phyloP scores from a whole-genome alignment of 1,140 invertebrate species.

The Aphaenogaster floridana region DNA sequence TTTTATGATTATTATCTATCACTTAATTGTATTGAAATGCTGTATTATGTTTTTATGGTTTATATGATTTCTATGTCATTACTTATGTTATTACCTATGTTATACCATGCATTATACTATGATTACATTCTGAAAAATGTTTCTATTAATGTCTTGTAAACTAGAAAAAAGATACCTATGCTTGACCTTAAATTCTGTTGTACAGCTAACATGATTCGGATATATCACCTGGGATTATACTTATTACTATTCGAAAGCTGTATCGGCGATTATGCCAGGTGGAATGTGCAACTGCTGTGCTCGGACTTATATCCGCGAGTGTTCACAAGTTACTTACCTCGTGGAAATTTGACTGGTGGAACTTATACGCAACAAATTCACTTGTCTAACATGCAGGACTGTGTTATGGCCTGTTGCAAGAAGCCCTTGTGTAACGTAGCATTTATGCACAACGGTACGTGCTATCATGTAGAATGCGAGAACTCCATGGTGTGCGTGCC shows the following conservation, averaged over 20 bases:
- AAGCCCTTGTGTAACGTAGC: constrained; percentile 92
- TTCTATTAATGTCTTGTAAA: constrained; percentile 29
- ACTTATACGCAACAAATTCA: constrained; percentile 88
- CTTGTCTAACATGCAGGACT: constrained; percentile 88
- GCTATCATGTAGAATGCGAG: constrained; percentile 92
- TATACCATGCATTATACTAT: not conserved
- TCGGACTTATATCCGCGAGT: constrained; percentile 79
- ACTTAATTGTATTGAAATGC: not conserved
- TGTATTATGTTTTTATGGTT: not conserved
- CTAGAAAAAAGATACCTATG: not conserved
- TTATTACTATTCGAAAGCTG: constrained; percentile 78
- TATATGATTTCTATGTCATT: not conserved
- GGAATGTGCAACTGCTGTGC: constrained; percentile 81
- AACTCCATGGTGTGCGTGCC: constrained; percentile 91
- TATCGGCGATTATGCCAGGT: constrained; percentile 77
- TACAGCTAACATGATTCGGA: constrained; percentile 78
- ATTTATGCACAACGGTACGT: constrained; percentile 91
- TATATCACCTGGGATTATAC: constrained; percentile 76
- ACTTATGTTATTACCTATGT: not conserved
- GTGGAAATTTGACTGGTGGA: constrained; percentile 89
- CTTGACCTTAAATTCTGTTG: constrained; percentile 25
- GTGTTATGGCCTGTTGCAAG: constrained; percentile 91
- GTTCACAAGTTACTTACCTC: constrained; percentile 84
- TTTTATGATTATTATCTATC: not conserved
- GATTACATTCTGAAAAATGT: not conserved